phyloP scores from a whole-genome alignment of 2,888 invertebrate species.

The Noctua comes region DNA sequence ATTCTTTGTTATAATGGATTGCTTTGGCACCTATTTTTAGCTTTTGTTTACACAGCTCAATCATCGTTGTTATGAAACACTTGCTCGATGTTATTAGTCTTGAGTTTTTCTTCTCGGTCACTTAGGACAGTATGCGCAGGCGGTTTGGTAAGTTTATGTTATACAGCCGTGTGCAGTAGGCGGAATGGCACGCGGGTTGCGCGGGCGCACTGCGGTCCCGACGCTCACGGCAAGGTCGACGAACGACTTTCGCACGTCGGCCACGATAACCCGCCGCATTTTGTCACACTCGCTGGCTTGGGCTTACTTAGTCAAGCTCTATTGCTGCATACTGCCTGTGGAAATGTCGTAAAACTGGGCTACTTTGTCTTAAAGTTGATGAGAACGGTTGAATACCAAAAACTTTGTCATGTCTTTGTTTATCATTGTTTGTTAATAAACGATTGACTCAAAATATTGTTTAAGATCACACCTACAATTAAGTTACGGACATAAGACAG shows the following conservation, averaged over 20 bases:
- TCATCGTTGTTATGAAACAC: constrained; percentile 58
- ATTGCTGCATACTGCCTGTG: constrained; percentile 54
- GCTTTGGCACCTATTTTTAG: constrained; percentile 48
- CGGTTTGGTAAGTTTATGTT: constrained; percentile 62
- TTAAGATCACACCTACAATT: not conserved
- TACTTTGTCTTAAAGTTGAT: constrained; percentile 31
- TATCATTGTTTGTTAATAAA: constrained; percentile 46
- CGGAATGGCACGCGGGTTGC: constrained; percentile 85
- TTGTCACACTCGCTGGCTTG: constrained; percentile 72
- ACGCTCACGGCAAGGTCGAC: constrained; percentile 87
- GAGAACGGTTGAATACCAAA: constrained; percentile 7
- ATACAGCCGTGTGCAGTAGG: constrained; percentile 81
- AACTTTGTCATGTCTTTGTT: not conserved
- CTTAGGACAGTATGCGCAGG: constrained; percentile 30
- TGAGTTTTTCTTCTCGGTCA: constrained; percentile 29
- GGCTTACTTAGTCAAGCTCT: constrained; percentile 65
- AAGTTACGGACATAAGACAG: not conserved
- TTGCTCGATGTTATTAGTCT: constrained; percentile 27
- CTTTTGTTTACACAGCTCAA: constrained; percentile 46
- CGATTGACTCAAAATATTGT: constrained; percentile 12
- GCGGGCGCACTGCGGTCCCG: constrained; percentile 73
- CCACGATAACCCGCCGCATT: constrained; percentile 73
- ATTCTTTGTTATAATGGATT: constrained; percentile 52
- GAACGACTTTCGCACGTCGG: constrained; percentile 89
- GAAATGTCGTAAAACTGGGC: constrained; percentile 19